Evolutionary conservation across 2,113 vertebrate genomes (phyloP).

Genomic region (Tyrannus savana): DNA sequence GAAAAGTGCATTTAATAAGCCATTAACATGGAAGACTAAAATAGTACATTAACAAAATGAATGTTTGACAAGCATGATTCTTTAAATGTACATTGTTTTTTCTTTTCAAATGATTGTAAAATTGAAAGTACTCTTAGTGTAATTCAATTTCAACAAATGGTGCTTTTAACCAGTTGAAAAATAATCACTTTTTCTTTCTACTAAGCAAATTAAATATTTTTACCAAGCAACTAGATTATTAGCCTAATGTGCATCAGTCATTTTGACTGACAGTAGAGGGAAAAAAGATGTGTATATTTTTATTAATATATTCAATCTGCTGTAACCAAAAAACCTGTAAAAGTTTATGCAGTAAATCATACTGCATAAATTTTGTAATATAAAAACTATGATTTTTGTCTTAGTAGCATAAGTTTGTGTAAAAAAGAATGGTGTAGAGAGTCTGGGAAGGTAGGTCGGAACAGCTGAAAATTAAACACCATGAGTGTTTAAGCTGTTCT

Average conservation of each 20-base stretch:
- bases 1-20: not conserved
- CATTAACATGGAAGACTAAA: not conserved
- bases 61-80: constrained; percentile 15
- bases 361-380: not conserved
- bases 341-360: not conserved
- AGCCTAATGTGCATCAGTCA: constrained; percentile 18
- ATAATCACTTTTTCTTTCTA: constrained; percentile 43
- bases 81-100: not conserved
- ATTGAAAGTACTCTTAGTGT: constrained; percentile 3
- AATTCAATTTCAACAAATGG: constrained; percentile 13
- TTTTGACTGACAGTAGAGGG: not conserved
- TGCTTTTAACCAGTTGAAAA: constrained; percentile 40
- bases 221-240: constrained; percentile 25
- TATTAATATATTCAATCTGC: not conserved
- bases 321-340: not conserved
- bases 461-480: not conserved
- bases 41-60: constrained; percentile 10
- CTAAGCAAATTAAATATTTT: constrained; percentile 65
- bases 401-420: not conserved
- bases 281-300: not conserved
- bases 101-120: not conserved
- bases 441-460: not conserved
- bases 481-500: not conserved
- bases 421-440: not conserved
- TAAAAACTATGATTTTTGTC: not conserved